These are phyloP conservation scores for Microchirus variegatus DNA, from an alignment of 2,797 vertebrate genomes.

Conservation along the genomic window DNA sequence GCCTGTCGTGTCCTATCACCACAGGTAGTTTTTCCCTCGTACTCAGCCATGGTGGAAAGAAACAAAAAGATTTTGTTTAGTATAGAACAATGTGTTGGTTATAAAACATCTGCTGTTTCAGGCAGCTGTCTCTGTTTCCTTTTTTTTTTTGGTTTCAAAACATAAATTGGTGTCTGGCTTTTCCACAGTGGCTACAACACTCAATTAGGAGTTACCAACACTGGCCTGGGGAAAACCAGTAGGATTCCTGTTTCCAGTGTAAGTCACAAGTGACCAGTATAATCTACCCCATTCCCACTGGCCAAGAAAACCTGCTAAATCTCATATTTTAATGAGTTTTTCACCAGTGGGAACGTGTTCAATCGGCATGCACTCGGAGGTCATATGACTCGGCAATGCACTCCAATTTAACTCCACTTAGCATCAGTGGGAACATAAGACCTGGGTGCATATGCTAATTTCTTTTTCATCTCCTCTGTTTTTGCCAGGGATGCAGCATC, in stretches of 20 bases:
- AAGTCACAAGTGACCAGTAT: constrained; percentile 21
- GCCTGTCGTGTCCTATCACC: constrained; percentile 16
- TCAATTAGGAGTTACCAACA: constrained; percentile 62
- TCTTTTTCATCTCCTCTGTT: no score
- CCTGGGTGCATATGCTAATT: no score
- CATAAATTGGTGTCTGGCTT: constrained; percentile 39
- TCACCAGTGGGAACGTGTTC: no score
- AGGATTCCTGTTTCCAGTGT: constrained; percentile 26
- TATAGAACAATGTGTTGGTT: constrained; percentile 25
- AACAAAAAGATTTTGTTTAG: constrained; percentile 12
- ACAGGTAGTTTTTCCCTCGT: constrained; percentile 14
- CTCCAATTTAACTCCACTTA: no score
- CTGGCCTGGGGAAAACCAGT: constrained; percentile 42
- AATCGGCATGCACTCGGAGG: no score
- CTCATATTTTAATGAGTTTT: no score
- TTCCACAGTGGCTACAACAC: constrained; percentile 33
- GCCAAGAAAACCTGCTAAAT: no score
- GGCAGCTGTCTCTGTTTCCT: constrained; percentile 1
- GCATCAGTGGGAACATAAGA: no score
- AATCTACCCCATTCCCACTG: no score
- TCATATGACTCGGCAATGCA: no score
- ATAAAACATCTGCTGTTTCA: constrained; percentile 26
- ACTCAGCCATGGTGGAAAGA: background rate
- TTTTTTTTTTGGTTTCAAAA: constrained; percentile 10
- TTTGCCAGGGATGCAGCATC: no score